Percentiles rank a stretch among this genome's conserved stretches.
phyloP scores from a whole-genome alignment of 2,888 invertebrate species.

The Molanna angustata region DNA sequence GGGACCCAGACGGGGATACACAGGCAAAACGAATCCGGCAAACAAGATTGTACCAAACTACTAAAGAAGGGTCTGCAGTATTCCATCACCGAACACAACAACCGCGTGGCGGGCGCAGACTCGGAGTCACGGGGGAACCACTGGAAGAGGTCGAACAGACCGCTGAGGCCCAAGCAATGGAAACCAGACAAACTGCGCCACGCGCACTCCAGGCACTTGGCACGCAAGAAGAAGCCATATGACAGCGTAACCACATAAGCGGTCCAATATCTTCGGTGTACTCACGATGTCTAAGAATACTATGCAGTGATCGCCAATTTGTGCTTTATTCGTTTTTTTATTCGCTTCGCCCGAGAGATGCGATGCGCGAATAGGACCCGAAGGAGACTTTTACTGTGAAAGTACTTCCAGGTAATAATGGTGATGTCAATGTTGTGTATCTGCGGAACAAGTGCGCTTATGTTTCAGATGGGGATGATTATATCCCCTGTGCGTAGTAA shows the following conservation, averaged over 20 bases:
- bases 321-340: too few species aligned
- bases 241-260: constrained; percentile 2
- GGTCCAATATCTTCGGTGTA: too few species aligned
- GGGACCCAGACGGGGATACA: constrained; percentile 56
- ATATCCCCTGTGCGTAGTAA: constrained; percentile 10
- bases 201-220: constrained; percentile 48
- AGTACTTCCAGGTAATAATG: too few species aligned
- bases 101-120: constrained; percentile 49
- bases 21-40: constrained; percentile 45
- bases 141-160: constrained; percentile 35
- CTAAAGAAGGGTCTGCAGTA: constrained; percentile 57
- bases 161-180: constrained; percentile 43
- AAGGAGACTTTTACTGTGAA: too few species aligned
- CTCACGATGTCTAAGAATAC: too few species aligned
- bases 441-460: too few species aligned
- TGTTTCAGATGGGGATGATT: too few species aligned
- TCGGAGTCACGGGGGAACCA: constrained; percentile 36
- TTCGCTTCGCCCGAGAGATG: too few species aligned
- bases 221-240: constrained; percentile 43
- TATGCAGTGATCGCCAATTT: too few species aligned
- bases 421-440: too few species aligned
- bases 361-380: too few species aligned
- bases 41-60: constrained; percentile 60
- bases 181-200: constrained; percentile 45
- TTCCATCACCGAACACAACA: constrained; percentile 62